Conservation (phyloP, 2,797 vertebrate species). For the Heliangelus exortis region DNA sequence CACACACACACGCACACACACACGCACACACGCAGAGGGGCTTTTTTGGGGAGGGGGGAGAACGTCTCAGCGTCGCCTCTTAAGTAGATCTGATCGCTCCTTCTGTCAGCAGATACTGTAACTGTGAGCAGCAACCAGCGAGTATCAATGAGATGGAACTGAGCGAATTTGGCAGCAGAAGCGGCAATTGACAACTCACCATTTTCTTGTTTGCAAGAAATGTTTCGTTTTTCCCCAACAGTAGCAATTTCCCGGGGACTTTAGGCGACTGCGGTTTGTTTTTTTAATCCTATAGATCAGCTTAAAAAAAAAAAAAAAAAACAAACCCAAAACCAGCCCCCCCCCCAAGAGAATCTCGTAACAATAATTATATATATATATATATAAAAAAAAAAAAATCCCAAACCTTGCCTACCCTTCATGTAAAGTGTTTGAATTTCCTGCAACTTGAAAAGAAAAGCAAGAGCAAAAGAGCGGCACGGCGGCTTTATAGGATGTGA, state of each 20-base stretch:
- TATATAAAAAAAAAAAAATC: neutral
- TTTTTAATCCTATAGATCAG: conserved; percentile 69
- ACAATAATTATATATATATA: conserved; percentile 15
- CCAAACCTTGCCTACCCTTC: conserved; percentile 66
- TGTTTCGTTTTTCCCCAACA: conserved; percentile 69
- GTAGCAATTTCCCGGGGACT: conserved; percentile 72
- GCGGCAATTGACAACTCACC: conserved; percentile 84
- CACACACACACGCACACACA: conserved; percentile 7
- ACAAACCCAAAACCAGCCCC: no score
- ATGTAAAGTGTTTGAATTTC: conserved; percentile 66
- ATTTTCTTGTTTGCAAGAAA: conserved; percentile 78
- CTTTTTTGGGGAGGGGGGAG: neutral
- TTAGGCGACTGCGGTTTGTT: conserved; percentile 56
- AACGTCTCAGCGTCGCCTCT: conserved; percentile 37
- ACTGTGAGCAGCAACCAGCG: conserved; percentile 72
- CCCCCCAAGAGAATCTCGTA: conserved; percentile 7
- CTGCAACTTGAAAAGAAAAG: conserved; percentile 75
- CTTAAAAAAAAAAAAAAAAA: conserved; percentile 1
- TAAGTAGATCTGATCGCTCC: conserved; percentile 69
- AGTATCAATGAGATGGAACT: conserved; percentile 67
- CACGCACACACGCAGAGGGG: conserved; percentile 29
- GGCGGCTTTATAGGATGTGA: conserved; percentile 66
- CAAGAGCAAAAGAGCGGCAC: conserved; percentile 47
- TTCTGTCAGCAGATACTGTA: conserved; percentile 67
- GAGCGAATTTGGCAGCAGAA: conserved; percentile 80